phyloP scores from a whole-genome alignment of 2,113 vertebrate genomes.

The Neomonachus schauinslandi region DNA sequence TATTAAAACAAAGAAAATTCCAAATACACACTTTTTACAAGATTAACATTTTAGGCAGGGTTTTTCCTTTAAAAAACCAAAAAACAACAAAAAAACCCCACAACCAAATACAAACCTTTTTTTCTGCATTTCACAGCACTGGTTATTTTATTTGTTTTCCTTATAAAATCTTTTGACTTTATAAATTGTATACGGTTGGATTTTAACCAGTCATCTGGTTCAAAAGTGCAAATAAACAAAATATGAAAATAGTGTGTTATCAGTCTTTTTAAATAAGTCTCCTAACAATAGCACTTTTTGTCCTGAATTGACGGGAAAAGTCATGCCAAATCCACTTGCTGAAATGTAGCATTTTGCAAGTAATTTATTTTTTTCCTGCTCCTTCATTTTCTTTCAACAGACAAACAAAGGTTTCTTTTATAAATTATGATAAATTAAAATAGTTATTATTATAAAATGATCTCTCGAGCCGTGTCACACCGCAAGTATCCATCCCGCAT shows the following conservation, averaged over 20 bases:
- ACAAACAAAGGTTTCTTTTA: conserved; percentile 82
- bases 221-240: conserved; percentile 88
- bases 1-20: conserved; percentile 87
- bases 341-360: conserved; percentile 70
- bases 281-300: conserved; percentile 76
- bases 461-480: conserved; percentile 74
- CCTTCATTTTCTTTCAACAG: conserved; percentile 86
- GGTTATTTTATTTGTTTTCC: conserved; percentile 76
- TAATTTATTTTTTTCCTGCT: conserved; percentile 78
- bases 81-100: conserved; percentile 6
- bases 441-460: conserved; percentile 82
- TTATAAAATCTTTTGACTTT: conserved; percentile 85
- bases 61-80: conserved; percentile 69
- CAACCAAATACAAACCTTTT: conserved; percentile 67
- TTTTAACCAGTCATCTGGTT: conserved; percentile 85
- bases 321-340: conserved; percentile 60
- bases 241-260: conserved; percentile 85
- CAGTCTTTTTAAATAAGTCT: conserved; percentile 82
- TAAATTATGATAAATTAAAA: conserved; percentile 90
- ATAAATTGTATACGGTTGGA: conserved; percentile 75
- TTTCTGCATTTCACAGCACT: conserved; percentile 79
- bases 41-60: conserved; percentile 85
- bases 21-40: conserved; percentile 90
- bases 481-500: conserved; percentile 64
- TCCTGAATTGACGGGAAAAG: conserved; percentile 73